phyloP scores from a whole-genome alignment of 2,113 vertebrate species.

The Coracopsis vasa region DNA sequence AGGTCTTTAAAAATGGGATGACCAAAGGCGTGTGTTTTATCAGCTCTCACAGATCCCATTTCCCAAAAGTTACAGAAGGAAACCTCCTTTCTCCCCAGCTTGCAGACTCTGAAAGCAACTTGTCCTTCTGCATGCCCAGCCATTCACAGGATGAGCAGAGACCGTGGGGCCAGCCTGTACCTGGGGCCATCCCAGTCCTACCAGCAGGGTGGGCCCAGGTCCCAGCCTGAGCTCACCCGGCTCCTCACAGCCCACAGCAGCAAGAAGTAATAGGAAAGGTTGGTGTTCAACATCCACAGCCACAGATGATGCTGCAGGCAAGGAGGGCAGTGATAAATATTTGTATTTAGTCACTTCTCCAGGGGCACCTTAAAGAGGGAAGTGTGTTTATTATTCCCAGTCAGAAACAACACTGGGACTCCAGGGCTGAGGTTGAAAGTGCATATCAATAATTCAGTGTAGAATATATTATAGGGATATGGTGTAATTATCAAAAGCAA shows the following conservation, averaged over 20 bases:
- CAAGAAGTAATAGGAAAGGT: not conserved
- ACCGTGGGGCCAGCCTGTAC: not conserved
- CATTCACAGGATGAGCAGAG: not conserved
- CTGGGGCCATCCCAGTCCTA: not conserved
- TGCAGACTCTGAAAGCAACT: too few species aligned
- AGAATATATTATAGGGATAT: not conserved
- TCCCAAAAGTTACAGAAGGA: not conserved
- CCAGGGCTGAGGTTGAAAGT: slow-evolving; percentile 41
- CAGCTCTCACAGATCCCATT: not conserved
- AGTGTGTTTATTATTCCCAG: not conserved
- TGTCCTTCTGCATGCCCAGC: not conserved
- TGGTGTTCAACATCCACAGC: not conserved
- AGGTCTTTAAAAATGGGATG: not conserved
- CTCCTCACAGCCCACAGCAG: not conserved
- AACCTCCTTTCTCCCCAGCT: not conserved
- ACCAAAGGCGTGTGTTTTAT: not conserved
- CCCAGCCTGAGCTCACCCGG: not conserved
- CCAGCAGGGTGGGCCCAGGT: not conserved
- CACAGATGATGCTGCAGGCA: fast-evolving
- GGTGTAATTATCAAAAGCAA: slow-evolving; percentile 42
- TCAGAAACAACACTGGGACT: not conserved
- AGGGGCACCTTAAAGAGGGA: not conserved
- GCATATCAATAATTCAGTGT: slow-evolving; percentile 19
- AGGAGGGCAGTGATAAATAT: not conserved
- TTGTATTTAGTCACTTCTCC: slow-evolving; percentile 7